Base-by-base conservation (phyloP, 2,797 vertebrate species). In the Lepus oiostolus region DNA sequence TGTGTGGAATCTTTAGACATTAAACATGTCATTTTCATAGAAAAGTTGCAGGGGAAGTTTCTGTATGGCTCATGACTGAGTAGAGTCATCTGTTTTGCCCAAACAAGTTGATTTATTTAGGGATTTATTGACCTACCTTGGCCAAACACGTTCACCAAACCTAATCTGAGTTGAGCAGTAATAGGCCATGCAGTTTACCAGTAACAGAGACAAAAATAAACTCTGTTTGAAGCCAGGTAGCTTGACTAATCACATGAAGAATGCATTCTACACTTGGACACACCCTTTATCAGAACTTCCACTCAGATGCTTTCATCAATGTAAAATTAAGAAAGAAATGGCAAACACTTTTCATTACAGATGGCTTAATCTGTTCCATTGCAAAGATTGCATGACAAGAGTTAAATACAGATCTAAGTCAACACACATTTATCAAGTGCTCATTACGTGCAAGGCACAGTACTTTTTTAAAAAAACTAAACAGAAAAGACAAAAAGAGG, bases 41-140 rank as follows among this genome's bases (percentile, higher is more conserved):
- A 60, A 60, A 93, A 88, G 92, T 83, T 85, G 63, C 19, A 24
- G 19, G 67, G 38, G 95, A 88, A 90, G 88, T 92, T 95, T 89
- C 95, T 91, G 63, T 72, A 91, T 91, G 90, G 54, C 80, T 94
- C 60, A 2, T 93, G 86, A 71, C 83, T 85, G 72, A 80, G 62
- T 7, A 24, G 65, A 90, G 82, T 76, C 38, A 47, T 85, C 89
- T 90, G 74, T 94, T 95, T 95, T 85, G 91, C 94, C 91, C 94
- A 91, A 95, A 95, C 93, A 95, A 50, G 94, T 88, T 91, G 81
- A 88, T 94, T 95, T 96, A 90, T 91, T 95, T 94, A 88, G 91
- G 85, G 90, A 87, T 90, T 84, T 93, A 81, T 75, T 83, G 50
- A 89, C 90, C 91, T 85, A 83, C 47, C 54, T 42, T 68, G 35